Evolutionary conservation across 2,113 vertebrate genomes (phyloP).

Genomic region (Tautogolabrus adspersus): DNA sequence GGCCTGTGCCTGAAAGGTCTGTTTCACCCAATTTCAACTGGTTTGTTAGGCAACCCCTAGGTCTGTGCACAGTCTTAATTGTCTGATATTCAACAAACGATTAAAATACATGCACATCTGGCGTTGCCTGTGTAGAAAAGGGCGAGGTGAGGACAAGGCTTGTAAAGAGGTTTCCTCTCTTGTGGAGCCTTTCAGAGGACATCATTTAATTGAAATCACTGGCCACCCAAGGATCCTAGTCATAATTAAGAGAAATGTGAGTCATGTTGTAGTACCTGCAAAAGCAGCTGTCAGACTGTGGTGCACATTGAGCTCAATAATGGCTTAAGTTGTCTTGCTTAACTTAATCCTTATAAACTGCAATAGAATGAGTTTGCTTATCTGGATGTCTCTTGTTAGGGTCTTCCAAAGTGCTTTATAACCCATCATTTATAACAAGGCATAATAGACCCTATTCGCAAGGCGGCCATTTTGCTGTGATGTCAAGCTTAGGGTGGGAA

Average conservation of each 20-base stretch:
- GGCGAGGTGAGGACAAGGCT: neutral
- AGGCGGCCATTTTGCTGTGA: no score
- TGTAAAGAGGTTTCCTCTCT: neutral
- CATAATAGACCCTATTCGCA: no score
- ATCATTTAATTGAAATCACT: neutral
- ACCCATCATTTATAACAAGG: no score
- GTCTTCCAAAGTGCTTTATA: no score
- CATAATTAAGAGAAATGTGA: slow-evolving; percentile 1
- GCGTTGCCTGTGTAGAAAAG: neutral
- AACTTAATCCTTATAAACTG: neutral
- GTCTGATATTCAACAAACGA: slow-evolving; percentile 52
- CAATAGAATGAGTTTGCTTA: no score
- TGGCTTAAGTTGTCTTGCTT: neutral
- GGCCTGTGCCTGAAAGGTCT: slow-evolving; percentile 39
- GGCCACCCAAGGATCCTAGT: neutral
- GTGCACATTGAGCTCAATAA: neutral
- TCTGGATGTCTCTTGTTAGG: no score
- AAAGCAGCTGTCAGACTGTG: slow-evolving; percentile 2
- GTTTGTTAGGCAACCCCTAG: slow-evolving; percentile 42
- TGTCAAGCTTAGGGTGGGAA: no score
- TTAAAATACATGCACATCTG: slow-evolving; percentile 26
- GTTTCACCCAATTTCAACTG: slow-evolving; percentile 32
- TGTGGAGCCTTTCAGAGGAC: neutral
- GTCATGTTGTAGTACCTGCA: slow-evolving; percentile 10
- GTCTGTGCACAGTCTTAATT: slow-evolving; percentile 52